These are phyloP conservation scores for Dysmachus trigonus DNA, from an alignment of 2,888 invertebrate species.

Conservation along the genomic window DNA sequence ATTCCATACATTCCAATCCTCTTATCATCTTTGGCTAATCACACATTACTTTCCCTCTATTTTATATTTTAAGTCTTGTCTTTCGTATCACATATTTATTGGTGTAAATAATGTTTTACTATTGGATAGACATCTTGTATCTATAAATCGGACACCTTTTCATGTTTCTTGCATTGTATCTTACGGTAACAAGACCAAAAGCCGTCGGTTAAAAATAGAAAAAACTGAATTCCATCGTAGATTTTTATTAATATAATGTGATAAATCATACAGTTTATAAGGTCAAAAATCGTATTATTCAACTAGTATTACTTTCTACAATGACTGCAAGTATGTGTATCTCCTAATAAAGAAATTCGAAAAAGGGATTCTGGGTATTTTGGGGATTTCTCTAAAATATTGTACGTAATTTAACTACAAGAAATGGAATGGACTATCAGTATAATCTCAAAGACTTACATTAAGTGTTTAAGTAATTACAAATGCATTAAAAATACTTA, in stretches of 20 bases:
- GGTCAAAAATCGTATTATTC: too few species aligned
- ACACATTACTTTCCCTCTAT: neutral
- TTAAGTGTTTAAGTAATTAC: neutral
- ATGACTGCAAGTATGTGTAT: too few species aligned
- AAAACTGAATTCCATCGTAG: too few species aligned
- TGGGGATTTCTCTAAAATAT: neutral
- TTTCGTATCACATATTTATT: constrained; percentile 21
- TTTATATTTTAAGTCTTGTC: neutral
- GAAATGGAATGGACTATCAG: neutral
- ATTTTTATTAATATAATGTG: neutral
- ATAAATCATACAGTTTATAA: too few species aligned
- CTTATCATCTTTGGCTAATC: neutral
- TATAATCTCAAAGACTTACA: neutral
- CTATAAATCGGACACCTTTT: neutral
- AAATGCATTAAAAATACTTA: too few species aligned
- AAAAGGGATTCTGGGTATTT: too few species aligned
- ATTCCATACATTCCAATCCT: neutral
- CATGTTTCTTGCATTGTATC: neutral
- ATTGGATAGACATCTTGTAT: constrained; percentile 15
- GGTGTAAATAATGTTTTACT: constrained; percentile 3
- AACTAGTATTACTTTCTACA: too few species aligned
- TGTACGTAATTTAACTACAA: neutral
- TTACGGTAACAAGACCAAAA: neutral
- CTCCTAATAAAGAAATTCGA: too few species aligned
- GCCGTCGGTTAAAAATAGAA: neutral